These are phyloP conservation scores for Excalfactoria chinensis DNA, from an alignment of 2,113 vertebrate species.

Conservation along the genomic window DNA sequence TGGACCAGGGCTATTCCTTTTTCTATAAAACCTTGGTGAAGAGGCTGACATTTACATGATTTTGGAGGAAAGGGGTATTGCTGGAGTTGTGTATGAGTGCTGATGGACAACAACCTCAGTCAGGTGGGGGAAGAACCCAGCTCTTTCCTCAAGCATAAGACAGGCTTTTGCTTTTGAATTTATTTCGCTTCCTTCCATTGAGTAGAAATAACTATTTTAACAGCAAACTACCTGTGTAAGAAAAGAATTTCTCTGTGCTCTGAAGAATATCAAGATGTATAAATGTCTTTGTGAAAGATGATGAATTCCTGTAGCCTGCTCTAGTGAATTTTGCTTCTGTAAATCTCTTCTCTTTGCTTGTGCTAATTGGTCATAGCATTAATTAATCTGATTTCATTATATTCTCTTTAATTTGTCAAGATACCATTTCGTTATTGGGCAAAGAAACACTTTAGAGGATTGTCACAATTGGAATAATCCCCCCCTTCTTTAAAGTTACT, in stretches of 20 bases:
- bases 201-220: neutral
- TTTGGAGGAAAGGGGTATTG: neutral
- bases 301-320: constrained; percentile 52
- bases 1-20: neutral
- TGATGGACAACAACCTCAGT: neutral
- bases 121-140: no score
- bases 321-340: constrained; percentile 62
- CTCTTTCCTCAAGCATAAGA: neutral
- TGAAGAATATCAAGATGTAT: neutral
- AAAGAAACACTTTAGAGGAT: constrained; percentile 68
- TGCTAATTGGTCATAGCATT: constrained; percentile 81
- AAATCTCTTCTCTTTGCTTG: constrained; percentile 60
- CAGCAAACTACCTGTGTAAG: accelerated
- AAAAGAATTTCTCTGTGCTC: accelerated
- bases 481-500: constrained; percentile 58
- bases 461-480: constrained; percentile 69
- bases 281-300: constrained; percentile 32
- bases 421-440: constrained; percentile 73
- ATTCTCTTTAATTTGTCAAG: constrained; percentile 81
- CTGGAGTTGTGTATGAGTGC: no score
- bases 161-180: accelerated
- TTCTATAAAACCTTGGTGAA: neutral
- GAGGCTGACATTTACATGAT: neutral
- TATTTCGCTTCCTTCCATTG: accelerated
- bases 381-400: constrained; percentile 84